Percentiles rank a stretch among this genome's conserved stretches.
phyloP scores from a whole-genome alignment of 1,140 invertebrate genomes.

The Caerostris extrusa region DNA sequence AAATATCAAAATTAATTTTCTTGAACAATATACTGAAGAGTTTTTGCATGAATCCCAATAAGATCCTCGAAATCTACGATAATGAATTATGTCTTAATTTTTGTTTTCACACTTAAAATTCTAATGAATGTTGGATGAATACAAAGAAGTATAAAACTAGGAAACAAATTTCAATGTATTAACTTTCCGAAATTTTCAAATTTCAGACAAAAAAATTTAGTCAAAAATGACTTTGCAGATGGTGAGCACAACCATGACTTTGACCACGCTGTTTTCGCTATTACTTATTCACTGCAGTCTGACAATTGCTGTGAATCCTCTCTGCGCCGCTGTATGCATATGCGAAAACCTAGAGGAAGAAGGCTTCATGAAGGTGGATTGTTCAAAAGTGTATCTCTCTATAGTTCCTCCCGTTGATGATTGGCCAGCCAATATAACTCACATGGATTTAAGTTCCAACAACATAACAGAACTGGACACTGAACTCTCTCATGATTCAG shows the following conservation, averaged over 20 bases:
- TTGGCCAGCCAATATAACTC: conserved; percentile 64
- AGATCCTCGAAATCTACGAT: too few species aligned
- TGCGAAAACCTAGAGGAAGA: conserved; percentile 38
- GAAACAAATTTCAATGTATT: too few species aligned
- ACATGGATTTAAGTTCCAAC: conserved; percentile 71
- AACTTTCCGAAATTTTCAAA: neutral
- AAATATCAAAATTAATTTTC: too few species aligned
- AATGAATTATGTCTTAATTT: too few species aligned
- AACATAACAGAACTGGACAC: conserved; percentile 47
- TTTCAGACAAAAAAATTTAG: neutral
- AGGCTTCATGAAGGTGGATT: neutral
- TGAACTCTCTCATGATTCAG: neutral
- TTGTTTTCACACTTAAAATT: too few species aligned
- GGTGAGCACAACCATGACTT: conserved; percentile 44
- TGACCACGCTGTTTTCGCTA: neutral
- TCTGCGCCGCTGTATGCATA: conserved; percentile 44
- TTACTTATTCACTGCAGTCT: neutral
- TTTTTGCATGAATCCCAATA: too few species aligned
- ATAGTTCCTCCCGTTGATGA: conserved; percentile 55
- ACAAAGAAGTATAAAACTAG: too few species aligned
- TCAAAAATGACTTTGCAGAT: neutral
- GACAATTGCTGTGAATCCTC: neutral
- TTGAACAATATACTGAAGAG: too few species aligned
- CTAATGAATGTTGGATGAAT: too few species aligned
- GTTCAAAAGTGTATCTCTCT: neutral